Evolutionary conservation across 1,140 invertebrate species (phyloP).

Genomic region (Telenomus remus): DNA sequence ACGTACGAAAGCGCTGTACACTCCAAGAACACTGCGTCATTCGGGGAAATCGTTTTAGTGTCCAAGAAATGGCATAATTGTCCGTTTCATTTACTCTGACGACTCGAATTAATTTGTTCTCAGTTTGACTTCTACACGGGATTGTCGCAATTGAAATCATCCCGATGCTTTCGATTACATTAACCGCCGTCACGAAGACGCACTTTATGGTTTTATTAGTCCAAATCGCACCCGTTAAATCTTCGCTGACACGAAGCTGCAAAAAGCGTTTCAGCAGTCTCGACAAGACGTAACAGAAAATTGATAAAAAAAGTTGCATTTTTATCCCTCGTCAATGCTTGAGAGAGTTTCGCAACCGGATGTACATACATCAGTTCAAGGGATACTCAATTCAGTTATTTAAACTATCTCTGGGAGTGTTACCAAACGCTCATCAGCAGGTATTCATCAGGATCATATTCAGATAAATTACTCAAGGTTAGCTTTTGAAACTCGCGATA

Average conservation of each 20-base stretch:
- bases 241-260: not conserved
- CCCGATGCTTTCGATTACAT: constrained; percentile 1
- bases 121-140: constrained; percentile 27
- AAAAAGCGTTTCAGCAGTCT: not conserved
- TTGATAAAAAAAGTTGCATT: too few species aligned
- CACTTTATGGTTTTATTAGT: not conserved
- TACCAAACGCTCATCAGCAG: not conserved
- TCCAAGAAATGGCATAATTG: constrained; percentile 39
- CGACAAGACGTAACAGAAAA: too few species aligned
- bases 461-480: constrained; percentile 9
- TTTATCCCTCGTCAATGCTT: too few species aligned
- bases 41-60: constrained; percentile 35
- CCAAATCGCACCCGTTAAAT: not conserved
- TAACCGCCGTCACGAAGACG: constrained; percentile 10
- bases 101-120: constrained; percentile 49
- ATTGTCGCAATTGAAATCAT: constrained; percentile 27
- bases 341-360: too few species aligned
- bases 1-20: constrained; percentile 31
- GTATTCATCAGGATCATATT: constrained; percentile 14
- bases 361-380: too few species aligned
- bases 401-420: too few species aligned
- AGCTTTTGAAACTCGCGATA: constrained; percentile 9
- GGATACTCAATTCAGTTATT: too few species aligned
- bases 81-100: constrained; percentile 29
- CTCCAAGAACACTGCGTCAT: constrained; percentile 29